A percentile compares a stretch with the other conserved stretches of the same genome.
Conservation (phyloP, 2,888 invertebrate genomes). For the Ophioninae sp. region DNA sequence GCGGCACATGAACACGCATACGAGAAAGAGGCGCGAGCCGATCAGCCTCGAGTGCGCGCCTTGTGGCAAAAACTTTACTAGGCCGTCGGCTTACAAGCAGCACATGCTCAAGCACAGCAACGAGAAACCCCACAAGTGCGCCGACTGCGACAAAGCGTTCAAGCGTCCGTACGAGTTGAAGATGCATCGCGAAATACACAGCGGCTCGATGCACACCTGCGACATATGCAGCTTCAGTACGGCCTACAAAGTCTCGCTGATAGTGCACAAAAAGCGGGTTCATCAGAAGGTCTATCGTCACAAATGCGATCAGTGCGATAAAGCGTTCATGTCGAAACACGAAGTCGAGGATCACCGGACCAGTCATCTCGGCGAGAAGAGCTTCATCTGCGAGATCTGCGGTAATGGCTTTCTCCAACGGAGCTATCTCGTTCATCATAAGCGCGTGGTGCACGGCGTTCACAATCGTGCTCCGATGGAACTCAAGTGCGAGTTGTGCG, state of each 20-base stretch:
- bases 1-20: conserved; percentile 49
- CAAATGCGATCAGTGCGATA: conserved; percentile 59
- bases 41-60: not conserved
- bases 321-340: conserved; percentile 57
- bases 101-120: conserved; percentile 59
- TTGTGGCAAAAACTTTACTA: not conserved
- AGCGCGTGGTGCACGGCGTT: conserved; percentile 55
- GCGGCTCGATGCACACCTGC: conserved; percentile 45
- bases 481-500: conserved; percentile 45
- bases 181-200: conserved; percentile 64
- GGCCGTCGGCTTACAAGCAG: conserved; percentile 16
- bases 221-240: conserved; percentile 41
- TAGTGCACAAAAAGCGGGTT: conserved; percentile 51
- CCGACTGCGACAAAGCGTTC: conserved; percentile 60
- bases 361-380: conserved; percentile 41
- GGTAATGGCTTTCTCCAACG: conserved; percentile 61
- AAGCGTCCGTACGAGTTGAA: conserved; percentile 60
- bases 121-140: conserved; percentile 57
- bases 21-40: conserved; percentile 5
- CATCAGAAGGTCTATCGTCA: conserved; percentile 52
- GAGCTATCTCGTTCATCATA: conserved; percentile 42
- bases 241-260: conserved; percentile 54
- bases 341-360: conserved; percentile 59
- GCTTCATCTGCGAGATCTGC: conserved; percentile 66
- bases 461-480: conserved; percentile 55